Conservation (phyloP, 2,113 vertebrate species). For the Sula dactylatra region DNA sequence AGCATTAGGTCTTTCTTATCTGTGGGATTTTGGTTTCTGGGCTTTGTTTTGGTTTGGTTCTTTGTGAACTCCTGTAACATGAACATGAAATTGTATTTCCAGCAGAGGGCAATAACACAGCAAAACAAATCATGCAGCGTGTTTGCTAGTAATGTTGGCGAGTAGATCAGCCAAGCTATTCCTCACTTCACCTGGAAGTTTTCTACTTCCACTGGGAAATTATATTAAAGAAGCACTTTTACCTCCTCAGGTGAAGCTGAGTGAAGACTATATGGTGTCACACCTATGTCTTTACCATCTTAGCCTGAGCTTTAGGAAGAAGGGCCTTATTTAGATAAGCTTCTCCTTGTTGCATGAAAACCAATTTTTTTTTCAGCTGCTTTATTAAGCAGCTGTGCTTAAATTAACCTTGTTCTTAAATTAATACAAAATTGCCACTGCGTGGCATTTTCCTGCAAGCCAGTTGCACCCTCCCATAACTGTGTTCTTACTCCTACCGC, state of each 20-base stretch:
- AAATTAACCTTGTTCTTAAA: background rate
- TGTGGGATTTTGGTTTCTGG: background rate
- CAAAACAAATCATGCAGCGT: background rate
- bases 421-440: background rate
- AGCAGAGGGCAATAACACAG: conserved; percentile 40
- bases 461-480: background rate
- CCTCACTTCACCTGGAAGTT: background rate
- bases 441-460: background rate
- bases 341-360: background rate
- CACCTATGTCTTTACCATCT: background rate
- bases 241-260: background rate
- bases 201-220: background rate
- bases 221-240: background rate
- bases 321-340: background rate
- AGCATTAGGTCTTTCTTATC: background rate
- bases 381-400: background rate
- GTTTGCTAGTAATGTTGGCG: background rate
- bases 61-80: background rate
- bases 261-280: background rate
- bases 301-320: background rate
- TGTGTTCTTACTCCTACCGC: background rate
- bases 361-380: background rate
- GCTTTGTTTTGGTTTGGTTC: background rate
- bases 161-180: background rate
- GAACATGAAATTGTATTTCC: background rate